Base-by-base conservation (phyloP, 2,113 vertebrate species). In the Rana temporaria region DNA sequence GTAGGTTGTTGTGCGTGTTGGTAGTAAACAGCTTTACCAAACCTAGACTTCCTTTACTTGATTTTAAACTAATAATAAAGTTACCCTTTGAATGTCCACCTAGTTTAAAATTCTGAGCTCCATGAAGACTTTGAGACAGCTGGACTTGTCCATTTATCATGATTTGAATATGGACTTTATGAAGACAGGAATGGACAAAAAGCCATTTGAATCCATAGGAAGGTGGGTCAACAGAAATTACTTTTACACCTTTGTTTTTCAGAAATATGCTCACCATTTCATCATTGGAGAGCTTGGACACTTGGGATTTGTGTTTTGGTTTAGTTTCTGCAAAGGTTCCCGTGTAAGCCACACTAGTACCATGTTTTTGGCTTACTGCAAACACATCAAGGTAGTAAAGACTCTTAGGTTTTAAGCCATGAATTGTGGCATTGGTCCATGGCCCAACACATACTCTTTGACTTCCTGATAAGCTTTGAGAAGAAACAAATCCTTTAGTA, bases 361-460 rank as follows among this genome's bases (percentile, higher is more conserved):
- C 78, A 57, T 71, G 30, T 9, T 53, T 69, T 20, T 34, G 69
- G 24, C 68, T 85, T 18, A 74, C 18, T 7, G 81, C 69, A 62
- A 85, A 85, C 4, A 85, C 85, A 48, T 85, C 85, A 63, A 85
- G 62, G 63, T 84, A 85, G 18, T 84, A 85, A 26, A 84, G 81
- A 14, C 81, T 85, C 64, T 56, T 67, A 19, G 85, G 85, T 3
- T 63, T 84, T n/a, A 85, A 55, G 20, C 32, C 32, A 42, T 65
- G 42, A 12, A 85, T 78, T 17, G 85, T 84, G 18, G 59, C 62
- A 34, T 62, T 72, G 8, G 66, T 20, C 3, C 34, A 22, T 17
- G 24, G 22, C 11, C 78, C 76, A 20, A 78, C 65, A 56, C 85
- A 85, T 24, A 78, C 63, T 52, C 30, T 83, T n/a, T 73, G 76